These are phyloP conservation scores for Cydia strobilella DNA, from an alignment of 1,140 invertebrate species.

Conservation along the genomic window DNA sequence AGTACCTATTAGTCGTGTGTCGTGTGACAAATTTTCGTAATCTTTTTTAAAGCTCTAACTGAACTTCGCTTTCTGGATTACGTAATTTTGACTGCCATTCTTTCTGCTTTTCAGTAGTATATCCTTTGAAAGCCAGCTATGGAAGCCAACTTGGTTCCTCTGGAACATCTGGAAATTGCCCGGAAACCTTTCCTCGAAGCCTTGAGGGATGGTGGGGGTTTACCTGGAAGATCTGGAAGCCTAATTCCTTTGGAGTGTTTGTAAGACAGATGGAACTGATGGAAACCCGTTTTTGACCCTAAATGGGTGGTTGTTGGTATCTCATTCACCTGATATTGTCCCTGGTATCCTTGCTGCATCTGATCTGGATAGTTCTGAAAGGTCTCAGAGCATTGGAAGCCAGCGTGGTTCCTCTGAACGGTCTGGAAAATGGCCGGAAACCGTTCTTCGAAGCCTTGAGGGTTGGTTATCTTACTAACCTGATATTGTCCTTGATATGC, in stretches of 20 bases:
- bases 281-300: neutral
- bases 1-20: no score
- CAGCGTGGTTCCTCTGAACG: constrained; percentile 42
- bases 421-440: constrained; percentile 51
- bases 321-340: constrained; percentile 35
- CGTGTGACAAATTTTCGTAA: no score
- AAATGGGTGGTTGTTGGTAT: neutral
- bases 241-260: neutral
- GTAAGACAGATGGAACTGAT: no score
- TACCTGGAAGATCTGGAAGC: no score
- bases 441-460: constrained; percentile 50
- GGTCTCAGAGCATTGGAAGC: constrained; percentile 46
- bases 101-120: neutral
- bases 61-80: no score
- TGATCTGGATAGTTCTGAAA: constrained; percentile 41
- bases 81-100: no score
- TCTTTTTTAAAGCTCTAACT: no score
- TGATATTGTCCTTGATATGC: constrained; percentile 11
- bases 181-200: constrained; percentile 57
- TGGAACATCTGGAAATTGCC: constrained; percentile 49
- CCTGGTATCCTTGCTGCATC: neutral
- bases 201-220: constrained; percentile 34
- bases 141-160: constrained; percentile 33
- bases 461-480: constrained; percentile 42
- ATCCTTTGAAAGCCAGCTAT: constrained; percentile 44